Percentiles rank a stretch among this genome's conserved stretches.
These are phyloP conservation scores for Pteria penguin DNA, from an alignment of 2,888 invertebrate species.

Conservation along the genomic window DNA sequence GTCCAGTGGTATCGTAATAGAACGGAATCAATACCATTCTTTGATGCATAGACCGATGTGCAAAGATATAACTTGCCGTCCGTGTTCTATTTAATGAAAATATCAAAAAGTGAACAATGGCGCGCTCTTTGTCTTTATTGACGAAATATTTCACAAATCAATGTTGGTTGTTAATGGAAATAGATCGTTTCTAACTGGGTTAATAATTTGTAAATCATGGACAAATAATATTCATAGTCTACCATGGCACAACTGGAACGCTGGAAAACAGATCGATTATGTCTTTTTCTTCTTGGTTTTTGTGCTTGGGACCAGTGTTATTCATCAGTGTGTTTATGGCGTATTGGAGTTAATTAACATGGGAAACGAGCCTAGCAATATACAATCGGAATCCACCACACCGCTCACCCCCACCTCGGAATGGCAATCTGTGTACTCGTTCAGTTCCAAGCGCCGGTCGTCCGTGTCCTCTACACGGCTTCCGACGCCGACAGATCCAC, in stretches of 20 bases:
- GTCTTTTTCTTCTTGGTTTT: neutral
- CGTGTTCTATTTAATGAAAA: no score
- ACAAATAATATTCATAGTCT: neutral
- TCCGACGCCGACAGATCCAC: slow-evolving; percentile 77
- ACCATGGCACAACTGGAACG: neutral
- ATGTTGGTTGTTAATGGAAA: no score
- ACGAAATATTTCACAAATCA: no score
- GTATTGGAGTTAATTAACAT: slow-evolving; percentile 29
- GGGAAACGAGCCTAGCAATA: slow-evolving; percentile 64
- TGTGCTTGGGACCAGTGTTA: neutral
- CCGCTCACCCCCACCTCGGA: slow-evolving; percentile 65
- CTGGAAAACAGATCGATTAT: neutral
- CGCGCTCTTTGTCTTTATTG: no score
- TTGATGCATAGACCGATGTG: no score
- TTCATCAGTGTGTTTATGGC: neutral
- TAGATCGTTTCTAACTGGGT: neutral
- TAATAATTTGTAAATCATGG: neutral
- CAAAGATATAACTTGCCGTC: no score
- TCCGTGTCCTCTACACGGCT: slow-evolving; percentile 71
- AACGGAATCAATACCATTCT: no score
- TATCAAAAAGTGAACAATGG: no score
- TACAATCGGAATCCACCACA: slow-evolving; percentile 59
- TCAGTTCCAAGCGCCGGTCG: slow-evolving; percentile 69
- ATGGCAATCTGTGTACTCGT: slow-evolving; percentile 69
- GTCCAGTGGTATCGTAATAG: no score